A percentile compares a stretch with the other conserved stretches of the same genome.
These are phyloP conservation scores for Anthopleura sola DNA, from an alignment of 64 coral and sea anemone species.

Conservation along the genomic window DNA sequence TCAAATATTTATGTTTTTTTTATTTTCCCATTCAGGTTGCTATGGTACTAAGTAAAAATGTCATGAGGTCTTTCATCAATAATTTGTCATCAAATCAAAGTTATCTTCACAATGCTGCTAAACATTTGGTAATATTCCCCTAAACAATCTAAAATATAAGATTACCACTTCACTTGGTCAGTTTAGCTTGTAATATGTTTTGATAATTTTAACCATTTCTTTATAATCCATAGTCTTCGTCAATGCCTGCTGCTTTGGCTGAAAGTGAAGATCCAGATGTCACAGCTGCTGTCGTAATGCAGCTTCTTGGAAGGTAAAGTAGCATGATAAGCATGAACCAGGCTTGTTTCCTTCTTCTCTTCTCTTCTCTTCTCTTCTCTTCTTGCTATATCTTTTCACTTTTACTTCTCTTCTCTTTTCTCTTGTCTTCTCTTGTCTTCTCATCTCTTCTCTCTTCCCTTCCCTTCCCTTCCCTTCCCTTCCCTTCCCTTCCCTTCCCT, in stretches of 20 bases:
- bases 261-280: conserved; percentile 34
- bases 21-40: conserved; percentile 52
- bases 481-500: no score
- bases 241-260: conserved; percentile 25
- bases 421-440: not conserved
- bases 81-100: conserved; percentile 62
- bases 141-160: no score
- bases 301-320: conserved; percentile 60
- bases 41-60: conserved; percentile 54
- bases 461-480: no score
- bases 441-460: no score
- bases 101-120: conserved; percentile 77
- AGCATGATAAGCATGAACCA: not conserved
- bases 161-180: not conserved
- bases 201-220: not conserved
- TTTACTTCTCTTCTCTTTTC: not conserved
- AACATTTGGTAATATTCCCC: conserved; percentile 61
- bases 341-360: not conserved
- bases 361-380: not conserved
- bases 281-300: conserved; percentile 19
- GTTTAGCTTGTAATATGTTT: not conserved
- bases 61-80: conserved; percentile 78
- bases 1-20: not conserved
- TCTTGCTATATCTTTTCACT: no score
- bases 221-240: conserved; percentile 22